Conservation (phyloP, 2,113 vertebrate species). For the Caloenas nicobarica region DNA sequence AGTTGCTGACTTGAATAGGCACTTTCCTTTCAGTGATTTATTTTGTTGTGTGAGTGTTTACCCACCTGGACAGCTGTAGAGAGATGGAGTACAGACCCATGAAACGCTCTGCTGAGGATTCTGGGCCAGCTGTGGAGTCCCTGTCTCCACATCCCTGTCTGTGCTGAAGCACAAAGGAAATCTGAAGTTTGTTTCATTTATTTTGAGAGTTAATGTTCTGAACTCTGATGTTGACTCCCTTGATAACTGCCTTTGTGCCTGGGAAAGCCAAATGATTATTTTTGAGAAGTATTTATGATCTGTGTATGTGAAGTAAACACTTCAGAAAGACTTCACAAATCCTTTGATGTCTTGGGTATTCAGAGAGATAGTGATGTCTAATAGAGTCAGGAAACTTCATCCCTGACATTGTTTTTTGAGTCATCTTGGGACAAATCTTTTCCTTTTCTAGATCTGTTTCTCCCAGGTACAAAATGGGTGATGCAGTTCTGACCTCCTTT, state of each 20-base stretch:
- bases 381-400: neutral
- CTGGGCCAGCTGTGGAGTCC: neutral
- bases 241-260: neutral
- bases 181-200: neutral
- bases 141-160: neutral
- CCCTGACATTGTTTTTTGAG: neutral
- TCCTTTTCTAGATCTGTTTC: neutral
- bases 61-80: neutral
- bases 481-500: neutral
- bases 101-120: neutral
- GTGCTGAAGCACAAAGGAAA: neutral
- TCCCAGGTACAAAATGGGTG: neutral
- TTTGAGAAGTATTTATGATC: constrained; percentile 1
- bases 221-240: neutral
- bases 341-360: neutral
- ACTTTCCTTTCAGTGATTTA: neutral
- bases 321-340: neutral
- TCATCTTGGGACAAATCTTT: neutral
- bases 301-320: neutral
- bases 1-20: neutral
- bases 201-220: neutral
- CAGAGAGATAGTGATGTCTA: neutral
- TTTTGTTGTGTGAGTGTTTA: neutral
- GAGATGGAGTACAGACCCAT: neutral
- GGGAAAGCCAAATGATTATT: neutral